Percentiles rank a stretch among this genome's conserved stretches.
These are phyloP conservation scores for Muntiacus muntjak DNA, from an alignment of 2,113 vertebrate genomes.

Conservation along the genomic window DNA sequence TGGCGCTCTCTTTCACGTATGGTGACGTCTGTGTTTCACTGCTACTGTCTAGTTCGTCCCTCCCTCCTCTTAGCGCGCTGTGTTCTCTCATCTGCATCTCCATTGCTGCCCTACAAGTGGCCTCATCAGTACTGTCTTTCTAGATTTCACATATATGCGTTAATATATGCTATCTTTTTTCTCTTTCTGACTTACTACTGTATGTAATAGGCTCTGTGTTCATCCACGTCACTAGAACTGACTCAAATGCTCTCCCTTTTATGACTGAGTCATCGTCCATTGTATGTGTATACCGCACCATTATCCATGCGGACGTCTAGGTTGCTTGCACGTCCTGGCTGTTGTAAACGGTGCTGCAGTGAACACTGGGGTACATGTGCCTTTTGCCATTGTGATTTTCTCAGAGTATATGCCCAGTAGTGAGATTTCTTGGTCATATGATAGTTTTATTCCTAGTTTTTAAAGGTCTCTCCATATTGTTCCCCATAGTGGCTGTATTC, in stretches of 20 bases:
- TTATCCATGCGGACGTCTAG: neutral
- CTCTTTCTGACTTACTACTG: neutral
- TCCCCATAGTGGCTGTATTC: neutral
- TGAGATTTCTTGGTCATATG: neutral
- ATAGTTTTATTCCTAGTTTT: neutral
- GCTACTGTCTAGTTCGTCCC: neutral
- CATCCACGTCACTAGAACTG: neutral
- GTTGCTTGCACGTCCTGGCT: neutral
- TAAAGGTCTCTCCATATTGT: neutral
- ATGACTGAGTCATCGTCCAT: neutral
- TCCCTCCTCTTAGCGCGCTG: neutral
- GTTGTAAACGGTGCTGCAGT: neutral
- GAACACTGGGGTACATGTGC: neutral
- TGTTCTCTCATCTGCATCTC: neutral
- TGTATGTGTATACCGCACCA: neutral
- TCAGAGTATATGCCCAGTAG: neutral
- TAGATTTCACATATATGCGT: neutral
- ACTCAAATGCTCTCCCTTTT: neutral
- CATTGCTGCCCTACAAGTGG: neutral
- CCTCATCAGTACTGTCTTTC: neutral
- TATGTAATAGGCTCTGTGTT: neutral
- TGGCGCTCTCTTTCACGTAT: rapidly evolving
- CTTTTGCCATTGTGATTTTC: neutral
- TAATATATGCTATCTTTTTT: neutral
- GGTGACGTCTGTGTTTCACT: rapidly evolving